Evolutionary conservation across 2,797 vertebrate species (phyloP).

Genomic region (Enteromius viviparus): DNA sequence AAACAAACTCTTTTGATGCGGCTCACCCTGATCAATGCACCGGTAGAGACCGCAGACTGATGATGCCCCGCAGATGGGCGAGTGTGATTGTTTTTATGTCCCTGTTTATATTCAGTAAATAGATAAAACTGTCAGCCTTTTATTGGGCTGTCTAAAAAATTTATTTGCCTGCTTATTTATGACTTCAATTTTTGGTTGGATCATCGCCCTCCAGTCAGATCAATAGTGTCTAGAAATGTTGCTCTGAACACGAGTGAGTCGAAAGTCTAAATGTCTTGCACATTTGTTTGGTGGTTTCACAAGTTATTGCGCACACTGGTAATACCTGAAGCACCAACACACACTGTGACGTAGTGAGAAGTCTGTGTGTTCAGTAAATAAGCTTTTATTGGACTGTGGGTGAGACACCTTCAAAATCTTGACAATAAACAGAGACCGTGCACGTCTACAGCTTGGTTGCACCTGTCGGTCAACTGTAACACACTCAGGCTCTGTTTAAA

Average conservation of each 20-base stretch:
- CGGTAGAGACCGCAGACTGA: background rate
- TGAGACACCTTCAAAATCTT: constrained; percentile 33
- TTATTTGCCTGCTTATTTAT: constrained; percentile 19
- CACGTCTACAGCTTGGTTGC: background rate
- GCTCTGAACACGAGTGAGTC: background rate
- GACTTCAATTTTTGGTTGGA: constrained; percentile 1
- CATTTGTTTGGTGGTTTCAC: constrained; percentile 18
- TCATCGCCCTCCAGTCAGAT: background rate
- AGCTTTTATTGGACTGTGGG: constrained; percentile 29
- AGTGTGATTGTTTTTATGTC: constrained; percentile 5
- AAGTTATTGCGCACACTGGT: background rate
- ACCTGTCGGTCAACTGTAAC: constrained; percentile 10
- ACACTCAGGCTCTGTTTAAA: background rate
- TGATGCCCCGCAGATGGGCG: background rate
- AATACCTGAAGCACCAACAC: background rate
- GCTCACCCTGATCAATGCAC: constrained; percentile 9
- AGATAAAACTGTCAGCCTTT: constrained; percentile 22
- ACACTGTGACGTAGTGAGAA: constrained; percentile 2
- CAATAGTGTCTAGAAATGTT: background rate
- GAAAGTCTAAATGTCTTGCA: background rate
- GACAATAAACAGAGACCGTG: constrained; percentile 4
- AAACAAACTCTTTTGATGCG: background rate
- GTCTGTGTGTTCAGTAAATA: constrained; percentile 34
- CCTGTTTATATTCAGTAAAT: constrained; percentile 26
- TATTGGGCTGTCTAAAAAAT: constrained; percentile 28